These are phyloP conservation scores for Fabriciana adippe DNA, from an alignment of 2,888 invertebrate species.

Conservation along the genomic window DNA sequence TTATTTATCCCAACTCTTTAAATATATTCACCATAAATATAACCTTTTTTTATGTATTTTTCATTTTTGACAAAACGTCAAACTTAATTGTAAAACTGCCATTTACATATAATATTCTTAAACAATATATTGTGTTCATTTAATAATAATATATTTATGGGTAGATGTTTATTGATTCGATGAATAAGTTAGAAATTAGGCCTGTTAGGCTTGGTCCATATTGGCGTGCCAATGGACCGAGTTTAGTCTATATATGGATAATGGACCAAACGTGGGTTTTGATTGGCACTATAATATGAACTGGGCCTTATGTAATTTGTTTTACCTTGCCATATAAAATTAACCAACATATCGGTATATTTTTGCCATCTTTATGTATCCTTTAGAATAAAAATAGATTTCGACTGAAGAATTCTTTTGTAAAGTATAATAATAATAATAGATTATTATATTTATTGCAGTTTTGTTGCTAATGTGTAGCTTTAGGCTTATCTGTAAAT, in stretches of 20 bases:
- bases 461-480: slow-evolving; percentile 51
- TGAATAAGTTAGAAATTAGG: slow-evolving; percentile 12
- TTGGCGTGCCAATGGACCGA: slow-evolving; percentile 1
- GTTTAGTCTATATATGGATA: not conserved
- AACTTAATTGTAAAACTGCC: slow-evolving; percentile 36
- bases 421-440: slow-evolving; percentile 43
- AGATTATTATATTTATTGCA: slow-evolving; percentile 52
- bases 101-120: slow-evolving; percentile 24
- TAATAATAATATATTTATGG: slow-evolving; percentile 49
- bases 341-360: slow-evolving; percentile 17
- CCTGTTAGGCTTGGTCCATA: slow-evolving; percentile 2
- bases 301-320: slow-evolving; percentile 4
- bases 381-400: slow-evolving; percentile 24
- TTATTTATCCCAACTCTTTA: not conserved
- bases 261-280: no score
- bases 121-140: slow-evolving; percentile 52
- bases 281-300: not conserved
- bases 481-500: slow-evolving; percentile 54
- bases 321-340: slow-evolving; percentile 40
- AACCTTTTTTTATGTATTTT: not conserved
- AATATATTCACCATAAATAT: not conserved
- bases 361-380: slow-evolving; percentile 21
- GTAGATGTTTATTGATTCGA: slow-evolving; percentile 44
- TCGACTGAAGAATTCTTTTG: slow-evolving; percentile 47
- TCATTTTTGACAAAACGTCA: slow-evolving; percentile 9